Conservation (phyloP, 1,140 invertebrate species). For the Phenacoccus solenopsis region DNA sequence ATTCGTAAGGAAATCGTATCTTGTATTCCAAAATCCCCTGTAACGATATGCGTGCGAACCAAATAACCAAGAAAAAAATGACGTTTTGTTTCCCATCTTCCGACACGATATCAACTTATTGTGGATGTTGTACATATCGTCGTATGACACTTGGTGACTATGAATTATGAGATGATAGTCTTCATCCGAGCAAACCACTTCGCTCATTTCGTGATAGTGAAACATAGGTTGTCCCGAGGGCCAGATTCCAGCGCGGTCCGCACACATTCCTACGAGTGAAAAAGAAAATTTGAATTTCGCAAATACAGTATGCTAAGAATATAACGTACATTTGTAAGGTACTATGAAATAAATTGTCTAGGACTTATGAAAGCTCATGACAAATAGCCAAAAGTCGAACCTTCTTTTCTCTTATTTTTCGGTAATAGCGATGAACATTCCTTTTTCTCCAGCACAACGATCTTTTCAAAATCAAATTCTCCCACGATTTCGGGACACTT, state of each 20-base stretch:
- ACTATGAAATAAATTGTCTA: no score
- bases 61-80: background rate
- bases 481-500: no score
- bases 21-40: no score
- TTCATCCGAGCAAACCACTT: background rate
- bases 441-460: no score
- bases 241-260: background rate
- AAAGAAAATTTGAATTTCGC: background rate
- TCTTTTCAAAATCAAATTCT: no score
- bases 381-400: no score
- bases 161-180: background rate
- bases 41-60: background rate
- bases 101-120: background rate
- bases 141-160: background rate
- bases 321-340: no score
- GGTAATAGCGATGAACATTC: no score
- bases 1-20: no score
- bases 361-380: no score
- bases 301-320: no score
- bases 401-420: no score
- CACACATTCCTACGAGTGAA: background rate
- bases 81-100: background rate
- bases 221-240: background rate
- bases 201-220: background rate
- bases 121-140: slow-evolving; percentile 3